These are phyloP conservation scores for Axinella damicornis DNA, from an alignment of 37 sponge, comb jelly and placozoan species.

Conservation along the genomic window DNA sequence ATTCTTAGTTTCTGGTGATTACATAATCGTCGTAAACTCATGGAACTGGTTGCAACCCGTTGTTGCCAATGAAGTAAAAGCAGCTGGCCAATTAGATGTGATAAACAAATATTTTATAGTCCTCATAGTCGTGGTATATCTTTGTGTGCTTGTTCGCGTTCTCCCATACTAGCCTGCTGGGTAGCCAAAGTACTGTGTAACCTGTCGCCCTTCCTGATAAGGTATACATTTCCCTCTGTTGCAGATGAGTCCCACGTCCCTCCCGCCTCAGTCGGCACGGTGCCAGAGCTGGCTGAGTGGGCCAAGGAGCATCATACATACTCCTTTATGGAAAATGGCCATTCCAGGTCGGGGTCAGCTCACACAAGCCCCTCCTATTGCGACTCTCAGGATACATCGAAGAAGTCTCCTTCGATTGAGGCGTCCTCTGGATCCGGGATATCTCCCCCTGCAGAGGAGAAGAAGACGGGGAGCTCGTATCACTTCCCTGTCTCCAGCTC, in stretches of 20 bases:
- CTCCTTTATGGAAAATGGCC: not conserved
- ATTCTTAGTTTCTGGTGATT: no score
- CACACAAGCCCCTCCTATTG: not conserved
- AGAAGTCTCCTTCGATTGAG: not conserved
- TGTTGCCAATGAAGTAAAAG: no score
- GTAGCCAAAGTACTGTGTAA: no score
- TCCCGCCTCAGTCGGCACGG: constrained; percentile 16
- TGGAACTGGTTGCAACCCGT: no score
- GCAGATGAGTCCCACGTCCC: constrained; percentile 11
- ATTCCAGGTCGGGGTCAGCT: not conserved
- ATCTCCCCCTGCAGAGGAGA: not conserved
- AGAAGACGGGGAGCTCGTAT: not conserved
- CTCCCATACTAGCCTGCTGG: no score
- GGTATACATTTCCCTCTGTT: not conserved
- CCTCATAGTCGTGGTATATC: no score
- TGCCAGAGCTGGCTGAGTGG: constrained; percentile 24
- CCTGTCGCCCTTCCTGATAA: no score
- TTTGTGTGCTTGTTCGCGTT: no score
- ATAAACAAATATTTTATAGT: no score
- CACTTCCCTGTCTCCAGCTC: constrained; percentile 78
- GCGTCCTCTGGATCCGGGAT: no score
- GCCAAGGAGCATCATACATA: not conserved
- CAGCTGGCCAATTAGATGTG: no score
- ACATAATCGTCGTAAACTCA: no score
- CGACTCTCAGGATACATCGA: not conserved